Evolutionary conservation across 2,888 invertebrate species (phyloP), one percentile per base, ranked within the genome.

Genomic region (Panorpa germanica): DNA sequence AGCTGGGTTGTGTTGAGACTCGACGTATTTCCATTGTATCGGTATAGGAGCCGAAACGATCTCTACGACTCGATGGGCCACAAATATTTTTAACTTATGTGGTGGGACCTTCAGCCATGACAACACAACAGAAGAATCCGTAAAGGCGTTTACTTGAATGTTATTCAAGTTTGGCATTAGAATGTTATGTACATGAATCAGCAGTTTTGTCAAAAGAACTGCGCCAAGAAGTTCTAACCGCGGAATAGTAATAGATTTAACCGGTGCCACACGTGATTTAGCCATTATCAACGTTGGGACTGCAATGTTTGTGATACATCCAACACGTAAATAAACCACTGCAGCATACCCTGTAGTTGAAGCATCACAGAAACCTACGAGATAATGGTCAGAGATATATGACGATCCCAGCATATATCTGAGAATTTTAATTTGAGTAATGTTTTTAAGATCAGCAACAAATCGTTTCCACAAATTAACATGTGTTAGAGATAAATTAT

Each of bases 191-290:
- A 41, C 26, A 20, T 39, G 41, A 4, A 13, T 16, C 18, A 32
- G 37, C 10, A 45, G 31, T 25, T 38, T 34, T 22, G 40, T 31
- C 23, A 37, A 38, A 19, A 43, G 12, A 13, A 43, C 28, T 2
- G 41, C 42, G 3, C 37, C 43, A 23, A 41, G 43, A 2, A 45
- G 31, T 24, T 46, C 45, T 3, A 44, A 25, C 4, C 43, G 38
- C 2, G 44, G 43, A 9, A 45, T 38, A 4, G 35, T 39, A 5
- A 33, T 29, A 3, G 40, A 29, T 27, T 41, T 41, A 2, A 38
- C 5, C 0, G 43, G 40, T 2, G 44, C 42, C 3, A 44, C 39
- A 14, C 37, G 39, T 11, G 39, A 28, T 28, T 45, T 46, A 2
- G 42, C 34, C 22, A 34, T 38, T 10, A 45, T 26, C 10, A 45